Percentiles rank a stretch among this genome's conserved stretches.
Evolutionary conservation across 2,797 vertebrate genomes (phyloP).

Genomic region (Florisuga fusca): DNA sequence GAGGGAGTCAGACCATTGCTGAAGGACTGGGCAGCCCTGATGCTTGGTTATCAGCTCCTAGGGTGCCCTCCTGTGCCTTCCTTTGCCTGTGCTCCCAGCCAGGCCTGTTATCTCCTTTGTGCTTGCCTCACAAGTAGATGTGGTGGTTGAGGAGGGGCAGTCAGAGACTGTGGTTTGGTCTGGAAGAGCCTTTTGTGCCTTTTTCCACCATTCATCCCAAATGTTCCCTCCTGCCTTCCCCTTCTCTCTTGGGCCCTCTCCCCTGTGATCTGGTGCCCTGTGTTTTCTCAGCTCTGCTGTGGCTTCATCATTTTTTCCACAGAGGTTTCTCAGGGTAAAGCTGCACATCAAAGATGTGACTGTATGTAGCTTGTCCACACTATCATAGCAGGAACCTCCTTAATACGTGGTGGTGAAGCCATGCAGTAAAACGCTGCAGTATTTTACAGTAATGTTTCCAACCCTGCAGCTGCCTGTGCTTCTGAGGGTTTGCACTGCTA

Average conservation of each 20-base stretch:
- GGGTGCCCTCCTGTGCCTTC: neutral
- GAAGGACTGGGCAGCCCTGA: neutral
- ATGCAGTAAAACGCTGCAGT: neutral
- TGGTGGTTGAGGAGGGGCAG: neutral
- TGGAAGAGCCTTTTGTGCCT: neutral
- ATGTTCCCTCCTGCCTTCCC: neutral
- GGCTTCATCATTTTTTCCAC: constrained; percentile 18
- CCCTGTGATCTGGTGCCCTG: constrained; percentile 15
- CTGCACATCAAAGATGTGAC: neutral
- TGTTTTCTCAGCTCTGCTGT: constrained; percentile 2
- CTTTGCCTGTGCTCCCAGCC: fast-evolving
- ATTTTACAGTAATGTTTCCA: neutral
- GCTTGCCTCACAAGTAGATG: fast-evolving
- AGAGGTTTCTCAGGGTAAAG: constrained; percentile 35
- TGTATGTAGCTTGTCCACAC: neutral
- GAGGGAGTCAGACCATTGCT: neutral
- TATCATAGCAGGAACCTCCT: neutral
- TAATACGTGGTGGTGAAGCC: neutral
- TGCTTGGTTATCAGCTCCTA: fast-evolving
- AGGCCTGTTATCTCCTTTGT: neutral
- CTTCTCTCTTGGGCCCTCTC: neutral
- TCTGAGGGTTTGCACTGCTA: neutral
- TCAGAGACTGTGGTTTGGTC: neutral
- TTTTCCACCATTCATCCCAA: neutral
- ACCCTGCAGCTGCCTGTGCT: neutral